A percentile compares a stretch with the other conserved stretches of the same genome.
These are phyloP conservation scores for Nyctereutes procyonoides DNA, from an alignment of 2,113 vertebrate genomes.

Conservation along the genomic window DNA sequence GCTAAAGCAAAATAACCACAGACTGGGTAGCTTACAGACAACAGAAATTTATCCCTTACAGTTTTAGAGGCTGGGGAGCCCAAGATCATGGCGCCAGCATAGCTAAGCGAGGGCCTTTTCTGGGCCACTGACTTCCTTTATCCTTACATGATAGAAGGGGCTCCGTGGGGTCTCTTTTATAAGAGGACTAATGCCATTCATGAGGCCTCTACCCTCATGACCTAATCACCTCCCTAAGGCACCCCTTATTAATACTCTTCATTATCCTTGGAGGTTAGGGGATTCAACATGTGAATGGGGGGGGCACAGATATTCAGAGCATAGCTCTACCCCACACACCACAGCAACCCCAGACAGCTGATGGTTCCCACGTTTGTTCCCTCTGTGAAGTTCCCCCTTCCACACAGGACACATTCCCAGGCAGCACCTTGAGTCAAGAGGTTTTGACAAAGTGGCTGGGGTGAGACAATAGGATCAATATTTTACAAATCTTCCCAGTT, in stretches of 20 bases:
- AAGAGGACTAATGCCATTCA: too few relatives aligned
- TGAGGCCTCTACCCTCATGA: background rate
- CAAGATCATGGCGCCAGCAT: fast-evolving
- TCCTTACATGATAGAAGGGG: background rate
- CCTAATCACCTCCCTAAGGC: background rate
- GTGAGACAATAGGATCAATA: background rate
- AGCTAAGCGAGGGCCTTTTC: too few relatives aligned
- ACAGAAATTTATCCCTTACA: background rate
- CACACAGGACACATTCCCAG: background rate
- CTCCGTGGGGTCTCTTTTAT: background rate
- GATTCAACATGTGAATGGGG: background rate
- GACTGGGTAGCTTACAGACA: background rate
- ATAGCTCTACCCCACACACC: background rate
- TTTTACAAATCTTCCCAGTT: background rate
- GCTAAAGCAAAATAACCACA: background rate
- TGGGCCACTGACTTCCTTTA: background rate
- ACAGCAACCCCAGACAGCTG: background rate
- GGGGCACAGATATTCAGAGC: background rate
- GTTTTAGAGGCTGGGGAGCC: background rate
- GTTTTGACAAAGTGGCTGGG: background rate
- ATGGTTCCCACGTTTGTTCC: background rate
- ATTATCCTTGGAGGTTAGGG: background rate
- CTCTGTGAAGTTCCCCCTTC: fast-evolving
- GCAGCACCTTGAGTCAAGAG: background rate
- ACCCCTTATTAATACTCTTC: background rate